Evolutionary conservation across 2,797 vertebrate species (phyloP), one percentile per base, ranked within the genome.

Genomic region (Acanthis flammea): DNA sequence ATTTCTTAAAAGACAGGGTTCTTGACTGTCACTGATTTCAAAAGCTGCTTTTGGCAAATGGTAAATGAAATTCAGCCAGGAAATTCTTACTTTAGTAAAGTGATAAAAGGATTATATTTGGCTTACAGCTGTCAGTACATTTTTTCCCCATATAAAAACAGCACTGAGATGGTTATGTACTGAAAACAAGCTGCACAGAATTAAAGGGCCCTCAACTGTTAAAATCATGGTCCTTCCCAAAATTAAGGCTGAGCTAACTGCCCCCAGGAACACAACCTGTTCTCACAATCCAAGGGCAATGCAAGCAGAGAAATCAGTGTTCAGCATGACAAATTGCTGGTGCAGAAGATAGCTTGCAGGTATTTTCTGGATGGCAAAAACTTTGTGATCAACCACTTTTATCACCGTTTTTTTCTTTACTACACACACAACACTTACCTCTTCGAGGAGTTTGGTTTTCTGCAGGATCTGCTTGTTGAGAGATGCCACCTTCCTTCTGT

Each of bases 381-480:
- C 15, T 60, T 72, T 16, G 37, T 53, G 30, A 70, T 57, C 51
- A 81, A 82, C 31, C 58, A 74, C 67, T 92, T 72, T 42, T 58
- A 87, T 71, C 65, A 72, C 19, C 24, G 47, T 41, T 95, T 87
- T 72, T 30, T 74, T 92, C 62, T 77, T 85, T 67, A 60, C n/a
- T 68, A 58, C 28, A 55, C 5, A 82, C 28, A 60, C 39, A 94
- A 25, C 35, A 63, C 94, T 76, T 76, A 99, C 99, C 98, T 99
- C 98, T 94, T 99, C 98, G 45, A 99, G 97, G 37, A 98, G 97
- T 92, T 98, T 98, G 10, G 48, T 98, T 96, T 98, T 99, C 88
- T 99, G 98, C 50, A 98, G 92, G 94, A 99, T 99, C 96, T 99
- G 99, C 92, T 99, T 99, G 96, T 98, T 98, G 62, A 99, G 97